phyloP scores from a whole-genome alignment of 1,140 invertebrate species.

The Oryzaephilus surinamensis region DNA sequence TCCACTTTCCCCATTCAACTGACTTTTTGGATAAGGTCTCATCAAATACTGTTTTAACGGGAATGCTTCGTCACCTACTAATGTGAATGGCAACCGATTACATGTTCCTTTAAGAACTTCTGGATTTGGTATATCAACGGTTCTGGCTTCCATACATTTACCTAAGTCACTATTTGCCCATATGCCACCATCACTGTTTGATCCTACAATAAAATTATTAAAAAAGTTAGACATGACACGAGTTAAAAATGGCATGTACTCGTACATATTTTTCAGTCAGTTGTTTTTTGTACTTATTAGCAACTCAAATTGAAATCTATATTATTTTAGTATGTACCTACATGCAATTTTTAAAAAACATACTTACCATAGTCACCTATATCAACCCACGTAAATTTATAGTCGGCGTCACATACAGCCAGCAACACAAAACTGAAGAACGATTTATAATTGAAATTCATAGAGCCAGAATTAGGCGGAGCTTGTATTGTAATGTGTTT shows the following conservation, averaged over 20 bases:
- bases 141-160: slow-evolving; percentile 6
- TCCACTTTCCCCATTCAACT: slow-evolving; percentile 5
- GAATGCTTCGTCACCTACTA: slow-evolving; percentile 4
- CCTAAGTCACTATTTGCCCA: slow-evolving; percentile 16
- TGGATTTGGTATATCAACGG: not conserved
- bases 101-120: not conserved
- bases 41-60: not conserved
- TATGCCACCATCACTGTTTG: slow-evolving; percentile 31
- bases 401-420: slow-evolving; percentile 35
- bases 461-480: slow-evolving; percentile 29
- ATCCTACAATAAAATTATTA: too few species aligned
- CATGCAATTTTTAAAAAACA: too few species aligned
- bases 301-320: too few species aligned
- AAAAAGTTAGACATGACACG: too few species aligned
- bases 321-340: too few species aligned
- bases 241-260: too few species aligned
- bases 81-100: not conserved
- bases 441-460: slow-evolving; percentile 34
- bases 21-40: not conserved
- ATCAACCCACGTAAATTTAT: slow-evolving; percentile 34
- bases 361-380: slow-evolving; percentile 36
- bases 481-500: slow-evolving; percentile 34
- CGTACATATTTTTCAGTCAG: too few species aligned
- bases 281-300: too few species aligned
- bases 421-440: slow-evolving; percentile 34